These are phyloP conservation scores for Stratiomys singularior DNA, from an alignment of 2,888 invertebrate species.

Conservation along the genomic window DNA sequence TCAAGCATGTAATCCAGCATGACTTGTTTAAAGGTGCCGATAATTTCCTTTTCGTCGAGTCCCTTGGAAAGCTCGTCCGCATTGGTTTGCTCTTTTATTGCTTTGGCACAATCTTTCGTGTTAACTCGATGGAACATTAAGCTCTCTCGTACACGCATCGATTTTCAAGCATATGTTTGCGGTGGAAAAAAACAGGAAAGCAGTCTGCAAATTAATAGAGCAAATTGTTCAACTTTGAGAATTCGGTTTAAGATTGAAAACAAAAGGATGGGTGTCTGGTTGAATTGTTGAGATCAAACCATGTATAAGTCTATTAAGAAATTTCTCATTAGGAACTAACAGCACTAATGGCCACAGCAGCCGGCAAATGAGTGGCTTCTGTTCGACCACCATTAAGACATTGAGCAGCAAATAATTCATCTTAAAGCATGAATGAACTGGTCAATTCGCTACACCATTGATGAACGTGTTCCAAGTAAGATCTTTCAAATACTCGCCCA, in stretches of 20 bases:
- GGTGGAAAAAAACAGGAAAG: too few species aligned
- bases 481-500: not conserved
- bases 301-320: not conserved
- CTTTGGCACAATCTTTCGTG: too few species aligned
- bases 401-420: conserved; percentile 21
- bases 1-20: conserved; percentile 44
- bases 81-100: too few species aligned
- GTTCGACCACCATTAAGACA: conserved; percentile 40
- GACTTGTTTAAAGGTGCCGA: conserved; percentile 46
- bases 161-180: not conserved
- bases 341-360: not conserved
- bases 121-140: too few species aligned
- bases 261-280: not conserved
- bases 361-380: conserved; percentile 36
- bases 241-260: not conserved
- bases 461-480: conserved; percentile 12
- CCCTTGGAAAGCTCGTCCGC: not conserved
- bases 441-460: conserved; percentile 33
- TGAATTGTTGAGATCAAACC: not conserved
- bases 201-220: not conserved
- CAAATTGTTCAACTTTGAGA: not conserved
- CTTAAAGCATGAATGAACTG: conserved; percentile 39
- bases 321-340: not conserved
- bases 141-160: not conserved
- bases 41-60: conserved; percentile 32